phyloP scores from a whole-genome alignment of 1,140 invertebrate species.

The Lucilia cuprina region DNA sequence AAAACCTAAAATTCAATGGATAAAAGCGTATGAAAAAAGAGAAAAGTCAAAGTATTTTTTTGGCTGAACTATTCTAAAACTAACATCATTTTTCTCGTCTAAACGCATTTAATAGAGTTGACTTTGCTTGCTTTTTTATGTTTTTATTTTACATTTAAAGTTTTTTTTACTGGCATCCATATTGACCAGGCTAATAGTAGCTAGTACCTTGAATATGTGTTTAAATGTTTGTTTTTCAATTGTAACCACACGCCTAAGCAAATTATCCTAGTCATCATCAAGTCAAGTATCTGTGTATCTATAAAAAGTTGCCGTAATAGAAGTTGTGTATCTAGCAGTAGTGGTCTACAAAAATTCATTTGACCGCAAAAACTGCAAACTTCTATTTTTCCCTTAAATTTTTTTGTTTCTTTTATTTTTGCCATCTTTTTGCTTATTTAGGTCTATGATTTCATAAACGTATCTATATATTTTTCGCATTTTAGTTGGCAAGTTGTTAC shows the following conservation, averaged over 20 bases:
- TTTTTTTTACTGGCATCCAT: background rate
- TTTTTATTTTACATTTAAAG: background rate
- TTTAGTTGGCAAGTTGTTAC: background rate
- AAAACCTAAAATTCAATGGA: background rate
- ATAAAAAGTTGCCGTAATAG: no score
- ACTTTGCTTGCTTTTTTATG: background rate
- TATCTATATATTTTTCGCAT: background rate
- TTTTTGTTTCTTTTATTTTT: background rate
- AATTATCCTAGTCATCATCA: constrained; percentile 11
- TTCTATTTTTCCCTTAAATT: background rate
- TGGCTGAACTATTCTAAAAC: background rate
- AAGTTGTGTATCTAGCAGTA: background rate
- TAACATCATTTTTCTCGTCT: constrained; percentile 17
- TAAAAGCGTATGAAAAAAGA: background rate
- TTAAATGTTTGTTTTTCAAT: background rate
- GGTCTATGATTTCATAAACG: constrained; percentile 2
- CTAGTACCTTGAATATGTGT: background rate
- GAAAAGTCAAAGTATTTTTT: background rate
- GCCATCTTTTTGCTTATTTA: constrained; percentile 1
- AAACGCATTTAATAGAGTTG: constrained; percentile 11
- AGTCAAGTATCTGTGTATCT: background rate
- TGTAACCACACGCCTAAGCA: constrained; percentile 1
- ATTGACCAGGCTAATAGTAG: background rate
- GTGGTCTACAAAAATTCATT: background rate
- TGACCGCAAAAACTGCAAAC: constrained; percentile 11